Conservation (phyloP, 2,113 vertebrate genomes). For the Archilochus colubris region DNA sequence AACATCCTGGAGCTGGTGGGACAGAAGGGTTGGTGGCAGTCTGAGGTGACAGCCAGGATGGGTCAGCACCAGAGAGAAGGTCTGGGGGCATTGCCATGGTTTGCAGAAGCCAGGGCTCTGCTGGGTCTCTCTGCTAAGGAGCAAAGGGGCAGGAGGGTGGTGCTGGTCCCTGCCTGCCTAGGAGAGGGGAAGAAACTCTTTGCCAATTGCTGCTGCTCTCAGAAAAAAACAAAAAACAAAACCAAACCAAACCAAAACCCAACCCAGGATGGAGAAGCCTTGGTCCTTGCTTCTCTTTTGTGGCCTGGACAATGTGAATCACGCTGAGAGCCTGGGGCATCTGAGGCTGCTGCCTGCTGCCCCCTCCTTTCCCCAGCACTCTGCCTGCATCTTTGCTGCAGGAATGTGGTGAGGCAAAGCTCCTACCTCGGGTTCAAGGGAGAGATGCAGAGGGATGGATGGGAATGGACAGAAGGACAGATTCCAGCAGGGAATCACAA, state of each 20-base stretch:
- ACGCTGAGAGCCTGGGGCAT: background rate
- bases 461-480: background rate
- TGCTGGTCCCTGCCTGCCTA: background rate
- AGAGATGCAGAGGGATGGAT: background rate
- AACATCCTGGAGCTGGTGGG: accelerated
- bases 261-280: background rate
- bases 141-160: background rate
- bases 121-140: background rate
- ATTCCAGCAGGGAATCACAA: background rate
- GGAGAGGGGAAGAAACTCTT: accelerated
- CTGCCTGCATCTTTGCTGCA: background rate
- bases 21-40: accelerated
- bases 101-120: background rate
- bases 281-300: background rate
- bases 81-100: no score
- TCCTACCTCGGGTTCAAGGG: background rate
- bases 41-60: background rate
- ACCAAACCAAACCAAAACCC: no score
- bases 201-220: background rate
- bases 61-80: background rate
- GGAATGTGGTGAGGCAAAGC: background rate
- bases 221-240: background rate
- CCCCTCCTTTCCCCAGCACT: background rate
- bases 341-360: background rate
- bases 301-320: background rate